These are phyloP conservation scores for Myiothlypis chrysogaster DNA, from an alignment of 2,797 vertebrate species.

Conservation along the genomic window DNA sequence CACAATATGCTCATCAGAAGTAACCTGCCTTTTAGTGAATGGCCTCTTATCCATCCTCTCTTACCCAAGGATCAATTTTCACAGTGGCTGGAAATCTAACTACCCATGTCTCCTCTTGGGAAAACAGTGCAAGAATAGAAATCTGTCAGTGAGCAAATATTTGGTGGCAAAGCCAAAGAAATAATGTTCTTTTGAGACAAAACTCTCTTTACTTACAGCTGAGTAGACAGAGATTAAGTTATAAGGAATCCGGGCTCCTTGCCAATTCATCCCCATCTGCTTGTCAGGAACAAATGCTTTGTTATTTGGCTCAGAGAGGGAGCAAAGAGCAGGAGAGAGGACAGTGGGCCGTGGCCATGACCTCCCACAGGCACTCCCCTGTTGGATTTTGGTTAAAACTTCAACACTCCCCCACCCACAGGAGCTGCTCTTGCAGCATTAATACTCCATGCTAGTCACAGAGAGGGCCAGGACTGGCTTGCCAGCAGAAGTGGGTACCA, in stretches of 20 bases:
- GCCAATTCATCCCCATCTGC: slow-evolving; percentile 30
- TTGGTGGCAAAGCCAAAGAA: background rate
- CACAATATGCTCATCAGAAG: background rate
- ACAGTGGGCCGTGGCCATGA: background rate
- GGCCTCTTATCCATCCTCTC: background rate
- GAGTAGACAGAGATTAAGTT: slow-evolving; percentile 41
- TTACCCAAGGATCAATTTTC: background rate
- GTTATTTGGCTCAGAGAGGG: background rate
- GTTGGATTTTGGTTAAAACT: background rate
- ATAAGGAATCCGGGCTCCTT: background rate
- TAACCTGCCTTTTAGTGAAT: background rate
- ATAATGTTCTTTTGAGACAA: slow-evolving; percentile 10
- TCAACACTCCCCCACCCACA: background rate
- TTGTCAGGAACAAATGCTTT: slow-evolving; percentile 8
- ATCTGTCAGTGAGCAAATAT: slow-evolving; percentile 4
- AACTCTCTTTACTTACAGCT: slow-evolving; percentile 6
- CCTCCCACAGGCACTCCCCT: background rate
- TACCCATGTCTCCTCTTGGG: background rate
- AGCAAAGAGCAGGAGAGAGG: background rate
- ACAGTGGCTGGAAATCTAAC: background rate
- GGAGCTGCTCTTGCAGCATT: background rate
- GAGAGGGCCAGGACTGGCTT: background rate
- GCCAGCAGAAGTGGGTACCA: background rate
- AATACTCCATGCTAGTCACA: background rate
- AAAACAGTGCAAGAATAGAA: background rate